A percentile compares a stretch with the other conserved stretches of the same genome.
phyloP scores from a whole-genome alignment of 2,888 invertebrate genomes.

The Campoletis raptor region DNA sequence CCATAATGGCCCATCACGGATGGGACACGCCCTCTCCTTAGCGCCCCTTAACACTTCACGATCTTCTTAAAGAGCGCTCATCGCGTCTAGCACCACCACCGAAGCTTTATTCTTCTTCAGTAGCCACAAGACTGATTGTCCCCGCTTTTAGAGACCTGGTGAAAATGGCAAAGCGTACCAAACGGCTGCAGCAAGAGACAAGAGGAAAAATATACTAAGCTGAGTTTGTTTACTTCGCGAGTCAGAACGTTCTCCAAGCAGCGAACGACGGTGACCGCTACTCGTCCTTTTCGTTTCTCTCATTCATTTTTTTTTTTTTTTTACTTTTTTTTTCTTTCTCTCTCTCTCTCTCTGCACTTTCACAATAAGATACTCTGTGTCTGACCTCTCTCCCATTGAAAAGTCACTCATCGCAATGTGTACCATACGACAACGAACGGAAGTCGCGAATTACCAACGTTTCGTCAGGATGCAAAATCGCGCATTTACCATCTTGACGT shows the following conservation, averaged over 20 bases:
- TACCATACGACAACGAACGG: slow-evolving; percentile 41
- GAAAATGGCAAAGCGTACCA: slow-evolving; percentile 41
- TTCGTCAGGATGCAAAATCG: slow-evolving; percentile 45
- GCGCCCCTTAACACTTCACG: slow-evolving; percentile 82
- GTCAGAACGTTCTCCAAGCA: slow-evolving; percentile 21
- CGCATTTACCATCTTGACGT: slow-evolving; percentile 27
- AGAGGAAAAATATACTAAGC: background rate
- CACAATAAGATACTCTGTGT: slow-evolving; percentile 39
- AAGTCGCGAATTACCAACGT: slow-evolving; percentile 64
- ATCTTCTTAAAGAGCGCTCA: slow-evolving; percentile 73
- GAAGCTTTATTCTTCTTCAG: slow-evolving; percentile 35
- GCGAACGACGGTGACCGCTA: slow-evolving; percentile 22
- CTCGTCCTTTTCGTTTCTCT: slow-evolving; percentile 32
- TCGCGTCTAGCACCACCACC: slow-evolving; percentile 14
- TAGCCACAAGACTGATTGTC: slow-evolving; percentile 48
- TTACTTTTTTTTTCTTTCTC: slow-evolving; percentile 10
- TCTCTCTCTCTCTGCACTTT: slow-evolving; percentile 29
- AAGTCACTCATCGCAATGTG: slow-evolving; percentile 40
- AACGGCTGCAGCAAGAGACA: background rate
- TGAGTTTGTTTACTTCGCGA: slow-evolving; percentile 51
- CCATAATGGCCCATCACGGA: slow-evolving; percentile 68
- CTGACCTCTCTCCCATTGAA: slow-evolving; percentile 33
- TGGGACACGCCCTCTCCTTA: slow-evolving; percentile 81
- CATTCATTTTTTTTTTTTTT: slow-evolving; percentile 25
- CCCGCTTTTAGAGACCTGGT: slow-evolving; percentile 60